Evolutionary conservation across 2,113 vertebrate genomes (phyloP), one percentile per base, ranked within the genome.

Genomic region (Oreochromis niloticus): DNA sequence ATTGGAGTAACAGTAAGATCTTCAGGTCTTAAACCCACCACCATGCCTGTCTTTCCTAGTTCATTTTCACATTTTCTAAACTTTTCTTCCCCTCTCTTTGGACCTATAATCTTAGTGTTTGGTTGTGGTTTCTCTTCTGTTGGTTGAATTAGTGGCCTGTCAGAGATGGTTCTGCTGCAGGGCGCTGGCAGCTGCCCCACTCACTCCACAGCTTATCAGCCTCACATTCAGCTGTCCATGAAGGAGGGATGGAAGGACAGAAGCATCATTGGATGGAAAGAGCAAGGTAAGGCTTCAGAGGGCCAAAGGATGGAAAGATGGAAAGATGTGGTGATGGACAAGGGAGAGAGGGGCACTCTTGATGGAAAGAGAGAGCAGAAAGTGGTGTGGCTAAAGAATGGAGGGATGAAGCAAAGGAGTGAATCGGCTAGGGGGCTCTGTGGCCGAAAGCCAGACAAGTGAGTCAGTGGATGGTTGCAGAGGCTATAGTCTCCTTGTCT

Each of bases 141-240:
- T 90, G 91, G 95, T 92, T 95, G 93, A 96, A 97, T 97, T 97
- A 97, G 96, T 94, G 94, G 94, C 94, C 96, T 96, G 96, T 97
- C 96, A 96, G 93, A 93, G 92, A 86, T 89, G 91, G 93, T 95
- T 96, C 93, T 92, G 87, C 94, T 94, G 90, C 93, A 94, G 93
- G 94, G 91, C 87, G 91, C 93, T 94, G 95, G 96, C 95, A 95
- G 94, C 88, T 93, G 83, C 93, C 93, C 94, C 87, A 46, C 93
- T 95, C 91, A 87, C 94, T 95, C 92, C 86, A 89, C 87, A 32
- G 91, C 92, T 91, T 88, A 95, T 96, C 95, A 95, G 92, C 88
- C 90, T 93, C 93, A 92, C 92, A 92, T 71, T 92, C 93, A 95
- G 88, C 94, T 96, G 95, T 95, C 94, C 95, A 93, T 92, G 92